These are phyloP conservation scores for Kuschelorhynchus macadamiae DNA, from an alignment of 2,888 invertebrate genomes.

Conservation along the genomic window DNA sequence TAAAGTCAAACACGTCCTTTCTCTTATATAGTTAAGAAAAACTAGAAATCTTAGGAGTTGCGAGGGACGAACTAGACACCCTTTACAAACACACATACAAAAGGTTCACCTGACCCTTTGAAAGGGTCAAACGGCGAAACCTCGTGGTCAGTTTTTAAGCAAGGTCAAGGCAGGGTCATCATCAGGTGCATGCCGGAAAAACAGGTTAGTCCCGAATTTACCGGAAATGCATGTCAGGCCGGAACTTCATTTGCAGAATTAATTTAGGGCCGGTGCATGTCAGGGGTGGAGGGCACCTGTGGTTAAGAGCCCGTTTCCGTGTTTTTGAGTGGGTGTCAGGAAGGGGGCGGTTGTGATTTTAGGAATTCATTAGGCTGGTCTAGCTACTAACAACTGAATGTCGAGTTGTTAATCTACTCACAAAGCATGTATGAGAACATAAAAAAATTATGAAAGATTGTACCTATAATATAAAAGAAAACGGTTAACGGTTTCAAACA, in stretches of 20 bases:
- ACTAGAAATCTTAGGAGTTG: no score
- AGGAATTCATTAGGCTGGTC: neutral
- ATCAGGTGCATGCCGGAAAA: slow-evolving; percentile 44
- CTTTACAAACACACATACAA: slow-evolving; percentile 15
- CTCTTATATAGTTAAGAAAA: no score
- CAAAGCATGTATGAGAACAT: no score
- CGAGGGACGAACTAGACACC: no score
- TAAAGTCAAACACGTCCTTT: no score
- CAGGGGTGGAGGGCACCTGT: slow-evolving; percentile 3
- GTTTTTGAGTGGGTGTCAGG: neutral
- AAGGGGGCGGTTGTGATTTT: slow-evolving; percentile 1
- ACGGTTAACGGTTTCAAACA: no score
- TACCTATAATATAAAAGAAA: no score
- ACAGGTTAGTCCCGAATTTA: slow-evolving; percentile 28
- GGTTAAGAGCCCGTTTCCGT: neutral
- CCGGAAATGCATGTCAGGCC: slow-evolving; percentile 39
- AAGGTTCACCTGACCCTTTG: slow-evolving; percentile 35
- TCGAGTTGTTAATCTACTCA: no score
- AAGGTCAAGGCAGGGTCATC: slow-evolving; percentile 42
- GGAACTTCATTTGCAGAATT: slow-evolving; percentile 39
- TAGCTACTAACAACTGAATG: no score
- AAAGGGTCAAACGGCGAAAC: slow-evolving; percentile 40
- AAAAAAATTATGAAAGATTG: no score
- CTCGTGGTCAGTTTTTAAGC: slow-evolving; percentile 41
- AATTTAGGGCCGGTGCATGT: slow-evolving; percentile 15